A percentile compares a stretch with the other conserved stretches of the same genome.
Conservation (phyloP, 2,888 invertebrate genomes). For the Hedychridium roseum region DNA sequence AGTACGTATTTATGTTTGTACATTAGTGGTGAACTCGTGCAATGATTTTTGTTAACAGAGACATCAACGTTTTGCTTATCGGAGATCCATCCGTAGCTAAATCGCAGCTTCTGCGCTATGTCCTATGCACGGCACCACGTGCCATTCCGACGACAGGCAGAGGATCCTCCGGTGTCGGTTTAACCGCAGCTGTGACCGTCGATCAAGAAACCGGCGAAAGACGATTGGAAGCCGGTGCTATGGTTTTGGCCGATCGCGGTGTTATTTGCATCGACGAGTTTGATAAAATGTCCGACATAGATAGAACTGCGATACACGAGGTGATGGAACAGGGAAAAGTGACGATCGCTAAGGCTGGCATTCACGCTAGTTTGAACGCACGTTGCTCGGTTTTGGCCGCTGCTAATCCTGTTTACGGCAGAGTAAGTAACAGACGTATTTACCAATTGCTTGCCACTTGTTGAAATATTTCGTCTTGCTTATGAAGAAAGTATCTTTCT, state of each 20-base stretch:
- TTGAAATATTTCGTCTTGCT: slow-evolving; percentile 6
- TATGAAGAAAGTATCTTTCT: too few species aligned
- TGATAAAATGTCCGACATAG: slow-evolving; percentile 99
- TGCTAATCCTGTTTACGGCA: slow-evolving; percentile 98
- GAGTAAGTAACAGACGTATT: too few species aligned
- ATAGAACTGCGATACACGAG: slow-evolving; percentile 99
- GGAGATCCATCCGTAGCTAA: slow-evolving; percentile 99
- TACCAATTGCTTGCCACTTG: background rate
- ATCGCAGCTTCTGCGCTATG: slow-evolving; percentile 94
- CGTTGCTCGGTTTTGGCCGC: slow-evolving; percentile 97
- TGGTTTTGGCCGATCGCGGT: slow-evolving; percentile 99
- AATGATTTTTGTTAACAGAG: slow-evolving; percentile 62
- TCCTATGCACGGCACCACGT: slow-evolving; percentile 91
- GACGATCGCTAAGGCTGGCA: slow-evolving; percentile 98
- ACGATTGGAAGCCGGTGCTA: slow-evolving; percentile 95
- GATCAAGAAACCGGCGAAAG: slow-evolving; percentile 93
- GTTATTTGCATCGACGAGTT: slow-evolving; percentile 98
- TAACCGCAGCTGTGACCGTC: slow-evolving; percentile 97
- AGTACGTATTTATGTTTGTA: too few species aligned
- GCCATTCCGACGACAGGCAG: slow-evolving; percentile 98
- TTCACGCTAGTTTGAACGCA: slow-evolving; percentile 97
- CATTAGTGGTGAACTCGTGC: too few species aligned
- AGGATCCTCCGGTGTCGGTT: slow-evolving; percentile 97
- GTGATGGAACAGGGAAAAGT: slow-evolving; percentile 99
- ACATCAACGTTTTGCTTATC: slow-evolving; percentile 91